Evolutionary conservation across 1,140 invertebrate genomes (phyloP), one percentile per base, ranked within the genome.

Genomic region (Copidosoma floridanum): DNA sequence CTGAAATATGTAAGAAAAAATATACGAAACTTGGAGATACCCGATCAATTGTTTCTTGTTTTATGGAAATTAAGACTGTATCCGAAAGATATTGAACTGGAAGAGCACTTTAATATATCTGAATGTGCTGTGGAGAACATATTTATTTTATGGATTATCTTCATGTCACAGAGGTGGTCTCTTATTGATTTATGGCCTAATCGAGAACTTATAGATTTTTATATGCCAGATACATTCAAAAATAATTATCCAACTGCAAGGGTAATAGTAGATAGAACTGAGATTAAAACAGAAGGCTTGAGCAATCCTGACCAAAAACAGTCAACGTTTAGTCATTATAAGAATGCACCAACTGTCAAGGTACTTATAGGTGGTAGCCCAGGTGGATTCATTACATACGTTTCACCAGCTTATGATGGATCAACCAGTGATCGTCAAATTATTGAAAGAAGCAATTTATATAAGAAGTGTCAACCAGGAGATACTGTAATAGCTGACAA

Each of bases 231-330:
- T 48, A 60, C 60, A 21, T 74, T 73, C 40, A 67, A 64, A 52
- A 50, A 24, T 41, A 40, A 68, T 10, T 71, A 63, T 67, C 65
- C 69, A 32, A 59, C 32, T 10, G 72, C 71, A 41, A 51, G 68
- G 44, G 67, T 73, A 6, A 71, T 70, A 21, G 37, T 73, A 37
- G 71, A 75, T 67, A 64, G 53, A 14, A 70, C 66, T 23, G n/a
- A n/a, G n/a, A n/a, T n/a, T n/a, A n/a, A n/a, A n/a, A n/a, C n/a
- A n/a, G n/a, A n/a, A n/a, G n/a, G 68, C 38, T 60, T 63, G n/a
- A 24, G 41, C 18, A 56, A 56, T 57, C 64, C 65, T 43, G 59
- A 46, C 37, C 58, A 67, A 26, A 68, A 75, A 54, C 68, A 71
- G 50, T 64, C 65, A 47, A 70, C 69, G 14, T 74, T 70, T 56